A percentile compares a stretch with the other conserved stretches of the same genome.
Conservation (phyloP, 2,113 vertebrate genomes). For the Candoia aspera region DNA sequence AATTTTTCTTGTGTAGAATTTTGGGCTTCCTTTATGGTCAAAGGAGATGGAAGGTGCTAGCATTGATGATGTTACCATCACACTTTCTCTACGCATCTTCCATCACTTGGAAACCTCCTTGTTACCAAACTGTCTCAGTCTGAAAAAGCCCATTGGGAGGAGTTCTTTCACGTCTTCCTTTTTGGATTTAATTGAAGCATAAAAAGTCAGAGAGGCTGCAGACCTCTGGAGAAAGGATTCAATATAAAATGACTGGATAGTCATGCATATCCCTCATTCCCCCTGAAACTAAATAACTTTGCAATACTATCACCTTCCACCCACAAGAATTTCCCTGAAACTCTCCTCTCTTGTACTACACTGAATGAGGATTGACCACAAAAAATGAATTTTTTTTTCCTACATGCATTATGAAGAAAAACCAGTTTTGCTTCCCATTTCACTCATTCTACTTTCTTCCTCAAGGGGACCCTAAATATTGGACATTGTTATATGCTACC, state of each 20-base stretch:
- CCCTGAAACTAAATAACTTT: neutral
- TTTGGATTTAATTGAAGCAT: neutral
- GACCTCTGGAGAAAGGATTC: neutral
- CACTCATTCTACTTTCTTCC: neutral
- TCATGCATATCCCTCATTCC: neutral
- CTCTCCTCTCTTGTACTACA: neutral
- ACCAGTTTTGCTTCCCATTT: neutral
- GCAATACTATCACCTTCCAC: neutral
- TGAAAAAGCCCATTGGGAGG: neutral
- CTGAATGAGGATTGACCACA: neutral
- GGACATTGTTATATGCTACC: neutral
- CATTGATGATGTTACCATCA: too few relatives aligned
- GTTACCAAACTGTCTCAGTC: neutral
- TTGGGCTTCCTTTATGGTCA: too few relatives aligned
- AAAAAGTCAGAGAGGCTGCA: neutral
- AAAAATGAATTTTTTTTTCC: neutral
- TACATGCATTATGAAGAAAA: neutral
- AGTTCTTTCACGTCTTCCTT: neutral
- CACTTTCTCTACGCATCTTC: too few relatives aligned
- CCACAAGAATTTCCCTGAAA: neutral
- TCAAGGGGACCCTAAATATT: neutral
- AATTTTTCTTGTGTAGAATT: too few relatives aligned
- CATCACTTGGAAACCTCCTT: neutral
- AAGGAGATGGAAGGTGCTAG: too few relatives aligned
- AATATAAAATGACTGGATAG: neutral